phyloP scores from a whole-genome alignment of 1,140 invertebrate species.

The Lasaia peninsularis region DNA sequence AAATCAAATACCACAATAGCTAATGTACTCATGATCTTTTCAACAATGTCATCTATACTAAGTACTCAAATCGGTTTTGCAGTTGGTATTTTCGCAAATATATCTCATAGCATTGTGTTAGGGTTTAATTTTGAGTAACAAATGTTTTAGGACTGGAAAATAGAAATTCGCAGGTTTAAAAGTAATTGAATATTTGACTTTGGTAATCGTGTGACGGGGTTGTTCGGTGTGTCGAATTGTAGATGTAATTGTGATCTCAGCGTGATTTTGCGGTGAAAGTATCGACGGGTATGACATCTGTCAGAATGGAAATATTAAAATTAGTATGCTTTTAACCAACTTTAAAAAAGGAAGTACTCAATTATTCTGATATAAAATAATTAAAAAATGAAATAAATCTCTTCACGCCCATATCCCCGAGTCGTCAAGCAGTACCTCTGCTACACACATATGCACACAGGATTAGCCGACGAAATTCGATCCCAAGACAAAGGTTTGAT shows the following conservation, averaged over 20 bases:
- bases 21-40: slow-evolving; percentile 69
- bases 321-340: too few species aligned
- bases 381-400: too few species aligned
- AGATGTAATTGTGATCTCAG: slow-evolving; percentile 41
- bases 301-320: too few species aligned
- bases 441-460: too few species aligned
- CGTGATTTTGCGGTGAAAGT: slow-evolving; percentile 33
- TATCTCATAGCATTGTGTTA: slow-evolving; percentile 14
- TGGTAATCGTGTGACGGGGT: slow-evolving; percentile 63
- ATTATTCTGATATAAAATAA: too few species aligned
- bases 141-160: neutral
- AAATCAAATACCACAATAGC: slow-evolving; percentile 50
- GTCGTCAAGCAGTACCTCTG: too few species aligned
- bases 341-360: too few species aligned
- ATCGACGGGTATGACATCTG: neutral
- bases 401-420: too few species aligned
- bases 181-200: slow-evolving; percentile 73
- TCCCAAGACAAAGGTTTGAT: too few species aligned
- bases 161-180: slow-evolving; percentile 25
- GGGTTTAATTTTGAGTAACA: slow-evolving; percentile 18
- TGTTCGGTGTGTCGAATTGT: slow-evolving; percentile 46
- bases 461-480: too few species aligned
- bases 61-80: slow-evolving; percentile 34
- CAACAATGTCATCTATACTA: slow-evolving; percentile 63
- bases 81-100: neutral